These are phyloP conservation scores for Sphenodon punctatus DNA, from an alignment of 2,797 vertebrate genomes.

Conservation along the genomic window DNA sequence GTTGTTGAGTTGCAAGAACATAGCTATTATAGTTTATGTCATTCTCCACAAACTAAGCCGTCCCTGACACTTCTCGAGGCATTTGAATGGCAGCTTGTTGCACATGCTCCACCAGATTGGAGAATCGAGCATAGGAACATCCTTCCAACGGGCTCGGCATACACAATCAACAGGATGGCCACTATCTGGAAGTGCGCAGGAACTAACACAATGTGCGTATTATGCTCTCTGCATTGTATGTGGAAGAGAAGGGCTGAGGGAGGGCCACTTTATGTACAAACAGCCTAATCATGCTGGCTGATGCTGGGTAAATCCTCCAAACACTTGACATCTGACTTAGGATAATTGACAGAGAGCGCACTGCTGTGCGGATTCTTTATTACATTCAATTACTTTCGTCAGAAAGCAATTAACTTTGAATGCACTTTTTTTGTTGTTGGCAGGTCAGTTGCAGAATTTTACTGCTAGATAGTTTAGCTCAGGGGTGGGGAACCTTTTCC, in stretches of 20 bases:
- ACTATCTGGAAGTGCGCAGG: background rate
- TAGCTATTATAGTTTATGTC: conserved; percentile 27
- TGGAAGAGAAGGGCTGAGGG: background rate
- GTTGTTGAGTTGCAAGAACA: conserved; percentile 17
- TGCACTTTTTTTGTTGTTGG: too few species aligned
- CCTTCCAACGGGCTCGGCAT: background rate
- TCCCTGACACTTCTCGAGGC: conserved; percentile 4
- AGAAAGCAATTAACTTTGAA: conserved; percentile 35
- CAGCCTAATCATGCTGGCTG: background rate
- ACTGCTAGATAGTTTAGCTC: background rate
- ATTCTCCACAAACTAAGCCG: conserved; percentile 8
- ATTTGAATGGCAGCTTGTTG: background rate
- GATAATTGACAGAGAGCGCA: background rate
- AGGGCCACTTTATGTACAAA: background rate
- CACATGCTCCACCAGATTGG: background rate
- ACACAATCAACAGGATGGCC: background rate
- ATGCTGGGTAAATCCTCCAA: background rate
- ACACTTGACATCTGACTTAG: background rate
- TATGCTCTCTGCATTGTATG: background rate
- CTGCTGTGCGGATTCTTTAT: background rate
- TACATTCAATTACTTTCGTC: conserved; percentile 1
- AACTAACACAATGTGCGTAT: background rate
- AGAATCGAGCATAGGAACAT: conserved; percentile 1
- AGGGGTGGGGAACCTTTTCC: background rate
- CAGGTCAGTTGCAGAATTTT: background rate